Percentiles rank a stretch among this genome's conserved stretches.
These are phyloP conservation scores for Drosophila macrospina DNA, from an alignment of 2,888 invertebrate species.

Conservation along the genomic window DNA sequence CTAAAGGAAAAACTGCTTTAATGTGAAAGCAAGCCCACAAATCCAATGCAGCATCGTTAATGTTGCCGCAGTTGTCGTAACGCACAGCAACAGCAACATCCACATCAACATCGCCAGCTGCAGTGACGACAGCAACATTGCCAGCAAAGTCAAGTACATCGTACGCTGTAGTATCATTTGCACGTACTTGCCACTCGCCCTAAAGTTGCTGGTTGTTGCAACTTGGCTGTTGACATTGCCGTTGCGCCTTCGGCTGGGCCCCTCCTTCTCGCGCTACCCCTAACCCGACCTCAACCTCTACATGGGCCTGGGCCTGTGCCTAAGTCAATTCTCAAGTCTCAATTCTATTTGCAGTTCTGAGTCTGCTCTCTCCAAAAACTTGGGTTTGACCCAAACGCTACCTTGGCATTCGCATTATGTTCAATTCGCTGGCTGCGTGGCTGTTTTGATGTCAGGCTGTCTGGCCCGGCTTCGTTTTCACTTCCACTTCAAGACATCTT, in stretches of 20 bases:
- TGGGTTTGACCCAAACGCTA: slow-evolving; percentile 47
- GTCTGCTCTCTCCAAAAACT: not conserved
- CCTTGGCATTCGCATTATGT: slow-evolving; percentile 49
- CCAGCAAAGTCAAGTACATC: slow-evolving; percentile 69
- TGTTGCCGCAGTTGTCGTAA: not conserved
- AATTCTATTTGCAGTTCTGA: not conserved
- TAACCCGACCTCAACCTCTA: not conserved
- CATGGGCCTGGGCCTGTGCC: slow-evolving; percentile 6
- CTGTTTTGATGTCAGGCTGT: slow-evolving; percentile 46
- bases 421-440: slow-evolving; percentile 52
- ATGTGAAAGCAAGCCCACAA: slow-evolving; percentile 15
- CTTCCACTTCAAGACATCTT: slow-evolving; percentile 44
- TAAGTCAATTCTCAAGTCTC: slow-evolving; percentile 13
- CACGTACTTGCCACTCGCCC: slow-evolving; percentile 78
- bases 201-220: slow-evolving; percentile 51
- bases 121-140: slow-evolving; percentile 5
- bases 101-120: too few relatives aligned
- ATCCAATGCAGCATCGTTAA: slow-evolving; percentile 16
- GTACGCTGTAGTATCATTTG: slow-evolving; percentile 82
- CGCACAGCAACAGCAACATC: slow-evolving; percentile 25
- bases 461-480: slow-evolving; percentile 34
- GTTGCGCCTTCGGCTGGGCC: slow-evolving; percentile 13
- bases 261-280: not conserved
- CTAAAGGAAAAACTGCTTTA: slow-evolving; percentile 55
- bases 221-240: slow-evolving; percentile 51